Conservation (phyloP, 2,797 vertebrate species). For the Forpus xanthops region DNA sequence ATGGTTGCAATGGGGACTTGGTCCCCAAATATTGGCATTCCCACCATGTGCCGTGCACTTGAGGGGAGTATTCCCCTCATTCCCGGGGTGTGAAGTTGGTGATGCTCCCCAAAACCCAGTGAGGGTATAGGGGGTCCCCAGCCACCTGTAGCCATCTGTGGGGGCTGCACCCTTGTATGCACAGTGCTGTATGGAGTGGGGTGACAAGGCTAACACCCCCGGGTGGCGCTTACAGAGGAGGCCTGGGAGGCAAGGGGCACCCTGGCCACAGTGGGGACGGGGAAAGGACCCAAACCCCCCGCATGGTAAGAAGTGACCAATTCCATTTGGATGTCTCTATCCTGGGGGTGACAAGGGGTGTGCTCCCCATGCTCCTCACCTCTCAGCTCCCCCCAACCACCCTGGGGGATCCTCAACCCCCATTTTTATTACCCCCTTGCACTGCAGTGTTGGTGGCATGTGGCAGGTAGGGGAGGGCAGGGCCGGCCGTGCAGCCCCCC, state of each 20-base stretch:
- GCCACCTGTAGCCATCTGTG: rapidly evolving
- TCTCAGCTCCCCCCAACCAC: no score
- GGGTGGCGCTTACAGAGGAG: neutral
- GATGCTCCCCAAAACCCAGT: neutral
- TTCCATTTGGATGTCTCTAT: neutral
- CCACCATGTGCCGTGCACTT: rapidly evolving
- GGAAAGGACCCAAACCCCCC: no score
- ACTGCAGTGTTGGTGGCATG: neutral
- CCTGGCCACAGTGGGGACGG: rapidly evolving
- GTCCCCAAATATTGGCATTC: rapidly evolving
- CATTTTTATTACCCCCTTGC: rapidly evolving
- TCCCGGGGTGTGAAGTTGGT: rapidly evolving
- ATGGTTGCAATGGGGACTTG: rapidly evolving
- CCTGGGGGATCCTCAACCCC: rapidly evolving
- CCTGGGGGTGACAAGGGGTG: rapidly evolving
- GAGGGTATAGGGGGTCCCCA: neutral
- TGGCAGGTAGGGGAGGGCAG: neutral
- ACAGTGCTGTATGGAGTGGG: neutral
- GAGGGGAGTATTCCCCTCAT: neutral
- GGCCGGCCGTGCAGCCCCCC: neutral
- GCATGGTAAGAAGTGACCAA: neutral
- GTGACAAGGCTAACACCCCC: neutral
- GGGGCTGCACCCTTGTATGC: neutral
- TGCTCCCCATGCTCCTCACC: no score
- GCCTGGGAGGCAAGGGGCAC: rapidly evolving